Evolutionary conservation across 2,797 vertebrate genomes (phyloP).

Genomic region (Thunnus albacares): DNA sequence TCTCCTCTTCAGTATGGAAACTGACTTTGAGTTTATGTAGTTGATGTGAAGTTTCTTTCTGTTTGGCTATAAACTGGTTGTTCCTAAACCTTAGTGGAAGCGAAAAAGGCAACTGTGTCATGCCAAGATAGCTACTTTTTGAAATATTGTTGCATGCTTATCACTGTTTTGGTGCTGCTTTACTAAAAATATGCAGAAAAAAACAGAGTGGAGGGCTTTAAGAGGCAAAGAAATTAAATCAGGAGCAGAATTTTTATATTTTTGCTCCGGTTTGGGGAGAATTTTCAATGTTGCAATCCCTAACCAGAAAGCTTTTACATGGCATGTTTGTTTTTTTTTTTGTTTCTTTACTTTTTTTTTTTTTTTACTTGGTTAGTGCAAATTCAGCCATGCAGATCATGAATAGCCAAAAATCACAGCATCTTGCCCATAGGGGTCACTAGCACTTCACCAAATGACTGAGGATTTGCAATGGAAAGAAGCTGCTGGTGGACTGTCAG

Average conservation of each 20-base stretch:
- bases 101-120: background rate
- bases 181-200: background rate
- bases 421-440: slow-evolving; percentile 98
- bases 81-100: background rate
- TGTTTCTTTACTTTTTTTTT: background rate
- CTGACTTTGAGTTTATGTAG: background rate
- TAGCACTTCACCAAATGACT: slow-evolving; percentile 91
- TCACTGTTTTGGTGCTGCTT: background rate
- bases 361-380: slow-evolving; percentile 20
- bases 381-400: slow-evolving; percentile 70
- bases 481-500: slow-evolving; percentile 60
- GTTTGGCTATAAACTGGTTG: background rate
- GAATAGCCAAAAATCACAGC: slow-evolving; percentile 69
- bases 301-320: slow-evolving; percentile 22
- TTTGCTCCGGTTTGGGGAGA: background rate
- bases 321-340: background rate
- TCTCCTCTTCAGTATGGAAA: background rate
- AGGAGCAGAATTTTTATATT: background rate
- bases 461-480: slow-evolving; percentile 78
- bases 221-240: slow-evolving; percentile 5
- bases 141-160: no score
- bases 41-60: background rate
- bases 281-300: slow-evolving; percentile 21
- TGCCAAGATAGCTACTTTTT: background rate
- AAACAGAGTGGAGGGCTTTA: background rate